Conservation (phyloP, 2,113 vertebrate genomes). For the Osmerus mordax region DNA sequence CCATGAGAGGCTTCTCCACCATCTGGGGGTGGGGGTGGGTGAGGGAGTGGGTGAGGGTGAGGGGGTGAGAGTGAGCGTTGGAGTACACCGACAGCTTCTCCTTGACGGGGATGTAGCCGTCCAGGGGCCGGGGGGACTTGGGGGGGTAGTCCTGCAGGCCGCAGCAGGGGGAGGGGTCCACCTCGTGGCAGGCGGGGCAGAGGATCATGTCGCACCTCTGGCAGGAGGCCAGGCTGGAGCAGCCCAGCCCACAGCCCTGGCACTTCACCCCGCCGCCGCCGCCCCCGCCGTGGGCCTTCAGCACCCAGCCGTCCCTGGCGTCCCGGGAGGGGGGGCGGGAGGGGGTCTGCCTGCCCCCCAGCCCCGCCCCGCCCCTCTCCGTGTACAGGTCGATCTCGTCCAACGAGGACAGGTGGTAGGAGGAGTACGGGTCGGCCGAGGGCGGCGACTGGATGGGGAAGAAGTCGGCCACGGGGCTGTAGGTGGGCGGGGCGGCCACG, state of each 20-base stretch:
- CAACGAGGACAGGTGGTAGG: constrained; percentile 84
- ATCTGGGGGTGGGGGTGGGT: constrained; percentile 81
- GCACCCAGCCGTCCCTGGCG: constrained; percentile 73
- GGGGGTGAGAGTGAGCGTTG: constrained; percentile 74
- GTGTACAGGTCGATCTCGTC: constrained; percentile 96
- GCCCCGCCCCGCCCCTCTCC: constrained; percentile 72
- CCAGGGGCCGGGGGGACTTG: constrained; percentile 69
- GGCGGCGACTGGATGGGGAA: constrained; percentile 79
- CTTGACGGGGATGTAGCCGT: constrained; percentile 74
- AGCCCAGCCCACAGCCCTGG: constrained; percentile 85
- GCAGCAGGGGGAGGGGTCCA: constrained; percentile 74
- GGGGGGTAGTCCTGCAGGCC: constrained; percentile 72
- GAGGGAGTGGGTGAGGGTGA: constrained; percentile 68
- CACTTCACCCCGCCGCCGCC: constrained; percentile 84
- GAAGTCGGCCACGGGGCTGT: constrained; percentile 81
- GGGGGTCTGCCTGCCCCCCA: constrained; percentile 66
- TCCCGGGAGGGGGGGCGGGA: constrained; percentile 73
- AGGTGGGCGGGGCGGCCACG: constrained; percentile 78
- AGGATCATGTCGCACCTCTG: constrained; percentile 86
- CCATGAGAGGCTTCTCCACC: constrained; percentile 79
- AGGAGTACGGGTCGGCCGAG: constrained; percentile 71
- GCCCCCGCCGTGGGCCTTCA: constrained; percentile 81
- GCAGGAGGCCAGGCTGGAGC: constrained; percentile 80
- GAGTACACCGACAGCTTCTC: constrained; percentile 76
- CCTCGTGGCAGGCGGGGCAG: constrained; percentile 70